phyloP scores from a whole-genome alignment of 2,113 vertebrate genomes.

The Okapia johnstoni region DNA sequence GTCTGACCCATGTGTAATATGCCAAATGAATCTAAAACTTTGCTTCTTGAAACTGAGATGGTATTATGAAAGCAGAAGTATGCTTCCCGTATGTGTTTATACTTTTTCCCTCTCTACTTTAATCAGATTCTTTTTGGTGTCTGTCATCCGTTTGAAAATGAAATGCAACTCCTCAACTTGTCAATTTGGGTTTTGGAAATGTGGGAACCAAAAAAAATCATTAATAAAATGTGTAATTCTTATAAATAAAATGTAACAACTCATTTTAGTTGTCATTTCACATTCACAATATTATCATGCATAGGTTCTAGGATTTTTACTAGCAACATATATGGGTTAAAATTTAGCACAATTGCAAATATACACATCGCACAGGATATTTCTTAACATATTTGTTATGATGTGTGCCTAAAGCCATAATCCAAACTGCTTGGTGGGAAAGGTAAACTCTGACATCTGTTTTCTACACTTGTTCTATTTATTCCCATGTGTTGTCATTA shows the following conservation, averaged over 20 bases:
- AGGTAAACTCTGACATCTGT: not conserved
- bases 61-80: not conserved
- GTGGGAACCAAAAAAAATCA: not conserved
- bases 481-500: constrained; percentile 6
- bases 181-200: constrained; percentile 36
- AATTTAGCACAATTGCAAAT: not conserved
- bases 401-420: not conserved
- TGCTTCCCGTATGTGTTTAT: not conserved
- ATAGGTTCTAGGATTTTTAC: not conserved
- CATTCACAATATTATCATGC: not conserved
- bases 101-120: not conserved
- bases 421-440: not conserved
- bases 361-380: not conserved
- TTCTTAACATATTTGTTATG: constrained; percentile 30
- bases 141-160: constrained; percentile 7
- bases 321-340: not conserved
- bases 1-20: not conserved
- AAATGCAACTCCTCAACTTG: not conserved
- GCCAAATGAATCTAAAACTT: not conserved
- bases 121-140: not conserved
- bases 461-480: constrained; percentile 39
- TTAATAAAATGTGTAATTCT: not conserved
- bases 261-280: constrained; percentile 12
- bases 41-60: not conserved
- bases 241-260: not conserved